Conservation (phyloP, 2,113 vertebrate genomes). For the Glaucidium brasilianum region DNA sequence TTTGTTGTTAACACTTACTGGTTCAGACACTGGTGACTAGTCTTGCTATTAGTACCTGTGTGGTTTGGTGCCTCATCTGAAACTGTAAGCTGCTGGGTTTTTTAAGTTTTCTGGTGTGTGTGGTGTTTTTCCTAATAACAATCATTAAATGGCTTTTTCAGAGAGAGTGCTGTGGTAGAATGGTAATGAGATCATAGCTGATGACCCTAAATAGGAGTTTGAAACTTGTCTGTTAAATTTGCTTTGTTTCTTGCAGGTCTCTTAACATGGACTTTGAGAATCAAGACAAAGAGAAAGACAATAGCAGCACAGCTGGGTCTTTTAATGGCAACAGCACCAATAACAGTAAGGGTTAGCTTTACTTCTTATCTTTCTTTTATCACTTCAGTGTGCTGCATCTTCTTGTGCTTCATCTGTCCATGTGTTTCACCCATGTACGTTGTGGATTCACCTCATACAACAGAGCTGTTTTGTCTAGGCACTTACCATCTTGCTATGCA, state of each 20-base stretch:
- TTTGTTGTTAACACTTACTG: background rate
- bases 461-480: background rate
- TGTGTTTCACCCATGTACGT: background rate
- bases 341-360: slow-evolving; percentile 87
- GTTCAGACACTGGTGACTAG: background rate
- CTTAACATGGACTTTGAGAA: slow-evolving; percentile 99
- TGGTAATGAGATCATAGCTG: background rate
- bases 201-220: background rate
- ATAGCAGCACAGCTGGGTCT: slow-evolving; percentile 77
- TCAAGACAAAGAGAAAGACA: slow-evolving; percentile 98
- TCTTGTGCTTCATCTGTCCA: rapidly evolving
- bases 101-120: background rate
- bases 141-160: background rate
- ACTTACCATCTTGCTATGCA: background rate
- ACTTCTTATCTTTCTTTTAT: background rate
- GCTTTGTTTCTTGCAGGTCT: slow-evolving; percentile 79
- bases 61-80: background rate
- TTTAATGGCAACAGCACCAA: slow-evolving; percentile 92
- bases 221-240: background rate
- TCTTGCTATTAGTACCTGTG: background rate
- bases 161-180: background rate
- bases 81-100: background rate
- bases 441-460: background rate
- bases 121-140: background rate
- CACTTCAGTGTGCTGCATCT: background rate